Evolutionary conservation across 2,888 invertebrate genomes (phyloP).

Genomic region (Caenorhabditis virilis): DNA sequence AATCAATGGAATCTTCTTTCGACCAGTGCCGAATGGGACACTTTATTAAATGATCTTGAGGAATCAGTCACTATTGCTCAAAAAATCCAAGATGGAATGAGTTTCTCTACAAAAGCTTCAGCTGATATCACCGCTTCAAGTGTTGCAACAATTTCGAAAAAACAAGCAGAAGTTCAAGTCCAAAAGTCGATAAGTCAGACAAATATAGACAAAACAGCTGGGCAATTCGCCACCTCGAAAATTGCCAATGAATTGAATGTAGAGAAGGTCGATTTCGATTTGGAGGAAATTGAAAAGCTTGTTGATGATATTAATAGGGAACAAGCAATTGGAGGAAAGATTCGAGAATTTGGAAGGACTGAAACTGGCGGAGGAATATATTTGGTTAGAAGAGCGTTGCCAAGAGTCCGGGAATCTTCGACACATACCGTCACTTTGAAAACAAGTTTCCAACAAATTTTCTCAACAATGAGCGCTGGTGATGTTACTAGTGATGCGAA

Average conservation of each 20-base stretch:
- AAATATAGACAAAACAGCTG: constrained; percentile 15
- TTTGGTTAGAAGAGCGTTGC: constrained; percentile 41
- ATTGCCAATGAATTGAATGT: constrained; percentile 28
- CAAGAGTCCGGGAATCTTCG: constrained; percentile 40
- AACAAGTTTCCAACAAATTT: constrained; percentile 43
- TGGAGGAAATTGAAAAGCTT: constrained; percentile 46
- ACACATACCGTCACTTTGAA: constrained; percentile 50
- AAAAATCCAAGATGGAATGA: constrained; percentile 43
- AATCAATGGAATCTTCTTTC: constrained; percentile 49
- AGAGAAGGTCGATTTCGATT: constrained; percentile 30
- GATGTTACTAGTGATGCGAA: constrained; percentile 38
- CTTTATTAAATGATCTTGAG: constrained; percentile 55
- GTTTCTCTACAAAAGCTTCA: constrained; percentile 36
- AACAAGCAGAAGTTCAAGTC: constrained; percentile 5
- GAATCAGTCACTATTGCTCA: constrained; percentile 49
- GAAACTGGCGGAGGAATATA: constrained; percentile 42
- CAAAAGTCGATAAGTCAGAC: constrained; percentile 33
- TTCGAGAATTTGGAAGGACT: constrained; percentile 37
- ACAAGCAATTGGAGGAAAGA: constrained; percentile 29
- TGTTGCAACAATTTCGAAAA: constrained; percentile 18
- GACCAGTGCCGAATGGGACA: constrained; percentile 52
- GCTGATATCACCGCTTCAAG: constrained; percentile 12
- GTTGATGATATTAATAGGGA: constrained; percentile 49
- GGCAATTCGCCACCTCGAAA: constrained; percentile 21
- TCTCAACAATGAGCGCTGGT: constrained; percentile 43